Evolutionary conservation across 2,888 invertebrate species (phyloP), one percentile per base, ranked within the genome.

Genomic region (Rotaria sp.): DNA sequence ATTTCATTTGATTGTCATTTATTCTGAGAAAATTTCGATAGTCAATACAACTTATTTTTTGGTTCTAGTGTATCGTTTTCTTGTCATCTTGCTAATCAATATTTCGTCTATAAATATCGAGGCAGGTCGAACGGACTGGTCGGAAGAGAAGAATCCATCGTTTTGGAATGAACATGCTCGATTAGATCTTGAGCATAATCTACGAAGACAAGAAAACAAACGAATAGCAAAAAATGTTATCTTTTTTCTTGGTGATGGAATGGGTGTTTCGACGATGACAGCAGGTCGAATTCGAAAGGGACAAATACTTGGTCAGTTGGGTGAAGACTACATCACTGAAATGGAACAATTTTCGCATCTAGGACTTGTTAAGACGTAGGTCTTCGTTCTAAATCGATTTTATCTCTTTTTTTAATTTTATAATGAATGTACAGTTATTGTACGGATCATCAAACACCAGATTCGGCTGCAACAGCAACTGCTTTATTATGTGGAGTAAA

Each of bases 401-500:
- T 45, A 8, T 11, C 13, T 45, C 45, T 45, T 11, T 45, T 45
- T 11, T 45, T 8, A 45, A 45, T 45, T 38, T 91, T 96, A 95
- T n/a, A n/a, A n/a, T n/a, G n/a, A n/a, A n/a, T n/a, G n/a, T n/a
- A n/a, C n/a, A 96, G 96, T 0, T 96, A 96, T 90, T 94, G 94
- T 87, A 94, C 94, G 0, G 93, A 96, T 90, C 94, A 94, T 89
- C 94, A 95, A 92, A 95, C 96, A 0, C 94, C 96, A 0, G 96
- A 96, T 90, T 96, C 96, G 0, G 95, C 95, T 0, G 94, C 94
- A 80, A 94, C 96, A 0, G 96, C 95, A 0, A 96, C 96, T 0
- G 96, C 96, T 0, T 92, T 95, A 85, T 94, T 96, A 88, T 93
- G 94, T 85, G 96, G 96, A 0, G 94, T 95, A 0, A 96, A 96